phyloP scores from a whole-genome alignment of 30 jellyfish, hydroid and myxozoan genomes.

The Hydractinia echinata region DNA sequence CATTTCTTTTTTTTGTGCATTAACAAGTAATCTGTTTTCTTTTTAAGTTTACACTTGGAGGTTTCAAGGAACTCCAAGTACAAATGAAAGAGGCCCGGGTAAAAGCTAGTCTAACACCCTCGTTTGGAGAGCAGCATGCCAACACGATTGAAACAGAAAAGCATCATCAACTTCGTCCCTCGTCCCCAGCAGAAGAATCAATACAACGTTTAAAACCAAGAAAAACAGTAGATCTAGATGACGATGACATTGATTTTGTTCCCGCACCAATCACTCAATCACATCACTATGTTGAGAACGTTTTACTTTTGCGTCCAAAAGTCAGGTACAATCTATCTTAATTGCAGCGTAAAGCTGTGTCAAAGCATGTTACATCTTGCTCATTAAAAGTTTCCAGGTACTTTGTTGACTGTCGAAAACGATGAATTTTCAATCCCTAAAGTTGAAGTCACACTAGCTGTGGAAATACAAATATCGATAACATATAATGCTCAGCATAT shows the following conservation, averaged over 20 bases:
- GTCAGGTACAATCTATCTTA: slow-evolving; percentile 64
- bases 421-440: no score
- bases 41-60: slow-evolving; percentile 93
- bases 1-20: neutral
- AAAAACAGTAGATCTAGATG: slow-evolving; percentile 42
- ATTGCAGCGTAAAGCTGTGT: no score
- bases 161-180: slow-evolving; percentile 75
- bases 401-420: no score
- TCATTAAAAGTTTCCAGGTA: no score
- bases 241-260: slow-evolving; percentile 50
- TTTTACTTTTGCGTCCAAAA: slow-evolving; percentile 77
- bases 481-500: no score
- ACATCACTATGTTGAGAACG: slow-evolving; percentile 49
- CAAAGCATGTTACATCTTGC: no score
- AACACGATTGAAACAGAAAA: slow-evolving; percentile 52
- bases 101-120: slow-evolving; percentile 68
- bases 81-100: slow-evolving; percentile 62
- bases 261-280: slow-evolving; percentile 66
- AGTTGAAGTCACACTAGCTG: no score
- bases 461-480: no score
- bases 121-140: slow-evolving; percentile 75
- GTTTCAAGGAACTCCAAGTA: slow-evolving; percentile 61
- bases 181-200: slow-evolving; percentile 73
- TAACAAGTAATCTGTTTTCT: neutral
- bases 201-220: slow-evolving; percentile 45